phyloP scores from a whole-genome alignment of 1,140 invertebrate genomes.

The Cryptotermes secundus region DNA sequence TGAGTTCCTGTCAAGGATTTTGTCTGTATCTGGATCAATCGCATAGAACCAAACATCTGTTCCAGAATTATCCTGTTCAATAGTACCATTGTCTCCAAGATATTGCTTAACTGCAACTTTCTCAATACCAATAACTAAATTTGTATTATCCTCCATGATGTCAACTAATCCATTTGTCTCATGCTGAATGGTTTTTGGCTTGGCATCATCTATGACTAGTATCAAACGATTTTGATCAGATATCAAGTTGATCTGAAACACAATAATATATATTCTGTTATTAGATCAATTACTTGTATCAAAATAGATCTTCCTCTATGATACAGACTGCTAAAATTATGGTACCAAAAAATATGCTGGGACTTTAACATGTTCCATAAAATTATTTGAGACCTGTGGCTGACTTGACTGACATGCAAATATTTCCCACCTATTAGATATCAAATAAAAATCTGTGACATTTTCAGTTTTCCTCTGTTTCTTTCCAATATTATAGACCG shows the following conservation, averaged over 20 bases:
- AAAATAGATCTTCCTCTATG: too few species aligned
- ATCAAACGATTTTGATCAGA: constrained; percentile 71
- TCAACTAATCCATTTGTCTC: constrained; percentile 63
- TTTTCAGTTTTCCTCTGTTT: too few species aligned
- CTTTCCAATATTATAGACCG: too few species aligned
- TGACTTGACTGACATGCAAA: too few species aligned
- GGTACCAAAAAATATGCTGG: too few species aligned
- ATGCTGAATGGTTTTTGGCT: constrained; percentile 67
- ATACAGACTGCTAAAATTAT: too few species aligned
- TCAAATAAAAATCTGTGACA: too few species aligned
- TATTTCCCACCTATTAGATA: too few species aligned
- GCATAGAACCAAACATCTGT: constrained; percentile 87
- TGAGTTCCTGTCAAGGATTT: constrained; percentile 70
- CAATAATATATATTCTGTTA: background rate
- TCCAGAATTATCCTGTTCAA: constrained; percentile 69
- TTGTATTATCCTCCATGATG: constrained; percentile 72
- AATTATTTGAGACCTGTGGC: too few species aligned
- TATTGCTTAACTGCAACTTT: constrained; percentile 69
- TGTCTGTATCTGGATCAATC: constrained; percentile 75
- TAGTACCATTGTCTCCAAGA: constrained; percentile 65
- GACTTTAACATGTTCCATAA: too few species aligned
- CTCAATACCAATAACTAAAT: constrained; percentile 74
- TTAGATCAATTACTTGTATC: too few species aligned
- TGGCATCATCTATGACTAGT: constrained; percentile 70
- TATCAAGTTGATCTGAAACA: constrained; percentile 61